These are phyloP conservation scores for Ceratoteleas bidentatus DNA, from an alignment of 1,140 invertebrate genomes.

Conservation along the genomic window DNA sequence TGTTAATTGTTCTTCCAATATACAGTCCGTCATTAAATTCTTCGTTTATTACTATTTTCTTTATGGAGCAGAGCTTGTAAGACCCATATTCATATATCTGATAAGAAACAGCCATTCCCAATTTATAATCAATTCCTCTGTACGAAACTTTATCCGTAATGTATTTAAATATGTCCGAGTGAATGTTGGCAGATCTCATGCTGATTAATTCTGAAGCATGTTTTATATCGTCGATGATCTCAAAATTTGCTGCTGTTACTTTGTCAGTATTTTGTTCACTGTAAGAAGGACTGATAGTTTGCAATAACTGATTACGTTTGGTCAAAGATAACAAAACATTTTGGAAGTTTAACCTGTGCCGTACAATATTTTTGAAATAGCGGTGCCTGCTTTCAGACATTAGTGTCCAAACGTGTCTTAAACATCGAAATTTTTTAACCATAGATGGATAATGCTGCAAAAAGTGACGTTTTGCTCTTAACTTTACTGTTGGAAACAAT, in stretches of 20 bases:
- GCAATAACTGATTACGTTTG: conserved; percentile 9
- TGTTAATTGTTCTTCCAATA: conserved; percentile 1
- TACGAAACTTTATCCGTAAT: conserved; percentile 2
- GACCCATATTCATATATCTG: not conserved
- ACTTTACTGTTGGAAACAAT: conserved; percentile 17
- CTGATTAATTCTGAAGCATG: conserved; percentile 2
- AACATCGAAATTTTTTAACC: conserved; percentile 14
- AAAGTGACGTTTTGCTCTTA: conserved; percentile 26
- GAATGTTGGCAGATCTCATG: not conserved
- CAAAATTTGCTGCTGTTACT: conserved; percentile 3
- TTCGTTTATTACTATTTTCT: conserved; percentile 3
- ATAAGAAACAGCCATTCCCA: conserved; percentile 11
- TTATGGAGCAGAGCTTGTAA: conserved; percentile 12
- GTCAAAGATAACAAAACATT: conserved; percentile 5
- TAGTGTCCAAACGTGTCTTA: conserved; percentile 22
- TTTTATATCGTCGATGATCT: conserved; percentile 2
- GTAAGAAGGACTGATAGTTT: conserved; percentile 2
- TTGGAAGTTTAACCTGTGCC: conserved; percentile 21
- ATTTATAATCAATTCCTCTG: conserved; percentile 9
- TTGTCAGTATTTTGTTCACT: conserved; percentile 6
- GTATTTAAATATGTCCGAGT: not conserved
- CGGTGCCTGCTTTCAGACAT: conserved; percentile 27
- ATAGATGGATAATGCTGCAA: conserved; percentile 20
- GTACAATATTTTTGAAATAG: conserved; percentile 16
- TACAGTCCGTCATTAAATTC: conserved; percentile 3